A percentile compares a stretch with the other conserved stretches of the same genome.
Conservation (phyloP, 1,140 invertebrate genomes). For the Potamilus streckersoni region DNA sequence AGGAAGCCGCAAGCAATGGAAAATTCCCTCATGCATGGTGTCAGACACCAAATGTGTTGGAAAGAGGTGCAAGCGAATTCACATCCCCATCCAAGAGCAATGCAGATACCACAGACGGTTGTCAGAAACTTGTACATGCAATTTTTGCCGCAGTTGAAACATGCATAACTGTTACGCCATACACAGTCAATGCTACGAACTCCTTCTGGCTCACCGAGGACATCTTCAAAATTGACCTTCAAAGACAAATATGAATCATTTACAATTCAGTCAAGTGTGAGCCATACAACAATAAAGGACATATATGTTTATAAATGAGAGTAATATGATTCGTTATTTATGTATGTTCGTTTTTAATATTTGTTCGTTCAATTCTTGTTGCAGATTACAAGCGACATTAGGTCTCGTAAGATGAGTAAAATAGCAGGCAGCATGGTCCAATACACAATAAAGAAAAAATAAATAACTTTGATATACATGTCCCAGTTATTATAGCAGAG, state of each 20-base stretch:
- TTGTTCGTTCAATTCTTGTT: no score
- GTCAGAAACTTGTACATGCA: slow-evolving; percentile 79
- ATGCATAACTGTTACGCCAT: slow-evolving; percentile 78
- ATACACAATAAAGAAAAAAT: no score
- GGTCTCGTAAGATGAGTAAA: no score
- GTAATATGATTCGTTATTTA: no score
- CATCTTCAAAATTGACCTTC: slow-evolving; percentile 74
- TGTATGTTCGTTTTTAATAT: no score
- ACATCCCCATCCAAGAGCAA: slow-evolving; percentile 77
- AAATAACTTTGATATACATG: no score
- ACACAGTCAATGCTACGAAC: slow-evolving; percentile 79
- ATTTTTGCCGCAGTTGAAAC: slow-evolving; percentile 76
- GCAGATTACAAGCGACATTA: no score
- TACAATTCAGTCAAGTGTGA: no score
- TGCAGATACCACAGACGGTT: slow-evolving; percentile 75
- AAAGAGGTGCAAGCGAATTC: slow-evolving; percentile 81
- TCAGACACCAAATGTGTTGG: slow-evolving; percentile 72
- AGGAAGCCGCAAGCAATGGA: slow-evolving; percentile 74
- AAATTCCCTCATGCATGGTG: slow-evolving; percentile 39
- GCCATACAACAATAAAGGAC: no score
- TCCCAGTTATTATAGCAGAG: no score
- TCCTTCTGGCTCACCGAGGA: slow-evolving; percentile 81
- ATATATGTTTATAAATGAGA: no score
- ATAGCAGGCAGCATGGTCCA: no score
- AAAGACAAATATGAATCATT: background rate